Conservation (phyloP, 2,113 vertebrate species). For the Chloebia gouldiae region DNA sequence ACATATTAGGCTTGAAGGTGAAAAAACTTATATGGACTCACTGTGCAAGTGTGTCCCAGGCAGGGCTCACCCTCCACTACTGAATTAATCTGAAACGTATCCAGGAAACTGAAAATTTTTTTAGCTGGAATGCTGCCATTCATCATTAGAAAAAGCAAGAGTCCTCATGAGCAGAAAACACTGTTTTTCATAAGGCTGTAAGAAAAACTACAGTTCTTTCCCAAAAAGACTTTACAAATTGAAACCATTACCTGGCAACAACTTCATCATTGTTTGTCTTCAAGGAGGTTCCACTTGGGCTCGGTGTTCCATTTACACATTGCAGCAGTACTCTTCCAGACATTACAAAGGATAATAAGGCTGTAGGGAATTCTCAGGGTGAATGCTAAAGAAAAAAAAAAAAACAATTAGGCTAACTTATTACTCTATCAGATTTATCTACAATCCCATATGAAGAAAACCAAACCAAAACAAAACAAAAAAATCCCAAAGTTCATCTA, state of each 20-base stretch:
- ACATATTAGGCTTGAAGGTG: neutral
- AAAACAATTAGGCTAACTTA: neutral
- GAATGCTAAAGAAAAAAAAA: neutral
- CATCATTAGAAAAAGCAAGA: neutral
- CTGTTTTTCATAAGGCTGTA: neutral
- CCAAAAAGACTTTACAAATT: neutral
- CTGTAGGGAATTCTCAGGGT: neutral
- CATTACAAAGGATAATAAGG: neutral
- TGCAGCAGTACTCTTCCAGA: neutral
- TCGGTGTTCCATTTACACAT: neutral
- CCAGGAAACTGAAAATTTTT: neutral
- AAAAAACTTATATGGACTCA: neutral
- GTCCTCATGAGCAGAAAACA: neutral
- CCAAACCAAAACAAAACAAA: neutral
- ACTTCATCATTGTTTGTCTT: neutral
- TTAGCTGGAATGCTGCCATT: neutral
- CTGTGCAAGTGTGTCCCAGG: neutral
- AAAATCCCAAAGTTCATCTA: neutral
- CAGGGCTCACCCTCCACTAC: neutral
- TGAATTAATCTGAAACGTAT: neutral
- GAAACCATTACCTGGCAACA: conserved; percentile 6
- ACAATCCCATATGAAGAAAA: neutral
- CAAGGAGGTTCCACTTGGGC: neutral
- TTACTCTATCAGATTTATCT: neutral
- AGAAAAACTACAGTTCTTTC: neutral